phyloP scores from a whole-genome alignment of 1,140 invertebrate species.

The Physella acuta region DNA sequence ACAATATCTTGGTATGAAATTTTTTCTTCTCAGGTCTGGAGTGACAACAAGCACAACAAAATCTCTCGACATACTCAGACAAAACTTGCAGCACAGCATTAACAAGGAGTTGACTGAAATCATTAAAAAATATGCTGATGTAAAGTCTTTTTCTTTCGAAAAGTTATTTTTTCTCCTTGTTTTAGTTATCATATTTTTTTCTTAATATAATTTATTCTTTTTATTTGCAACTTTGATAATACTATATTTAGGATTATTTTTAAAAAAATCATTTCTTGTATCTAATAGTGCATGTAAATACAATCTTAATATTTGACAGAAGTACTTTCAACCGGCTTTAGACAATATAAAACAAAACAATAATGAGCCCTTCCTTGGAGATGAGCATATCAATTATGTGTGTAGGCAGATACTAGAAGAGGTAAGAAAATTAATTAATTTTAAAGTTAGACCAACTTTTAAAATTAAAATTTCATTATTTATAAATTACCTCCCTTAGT shows the following conservation, averaged over 20 bases:
- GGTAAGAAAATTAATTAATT: slow-evolving; percentile 35
- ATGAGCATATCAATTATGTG: slow-evolving; percentile 74
- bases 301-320: no score
- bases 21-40: slow-evolving; percentile 36
- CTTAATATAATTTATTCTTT: no score
- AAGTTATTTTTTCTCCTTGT: no score
- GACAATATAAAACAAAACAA: slow-evolving; percentile 76
- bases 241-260: not conserved
- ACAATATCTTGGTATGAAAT: no score
- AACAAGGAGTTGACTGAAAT: slow-evolving; percentile 78
- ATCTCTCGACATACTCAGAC: slow-evolving; percentile 73
- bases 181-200: no score
- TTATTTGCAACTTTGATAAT: no score
- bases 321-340: slow-evolving; percentile 74
- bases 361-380: slow-evolving; percentile 72
- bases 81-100: slow-evolving; percentile 74
- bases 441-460: no score
- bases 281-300: no score
- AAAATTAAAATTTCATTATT: not conserved
- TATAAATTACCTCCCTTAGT: not conserved
- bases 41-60: slow-evolving; percentile 67
- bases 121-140: slow-evolving; percentile 75
- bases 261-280: not conserved
- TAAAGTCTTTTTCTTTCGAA: slow-evolving; percentile 51
- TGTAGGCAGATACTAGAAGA: slow-evolving; percentile 78